phyloP scores from a whole-genome alignment of 2,113 vertebrate genomes.

The Diadophis punctatus region DNA sequence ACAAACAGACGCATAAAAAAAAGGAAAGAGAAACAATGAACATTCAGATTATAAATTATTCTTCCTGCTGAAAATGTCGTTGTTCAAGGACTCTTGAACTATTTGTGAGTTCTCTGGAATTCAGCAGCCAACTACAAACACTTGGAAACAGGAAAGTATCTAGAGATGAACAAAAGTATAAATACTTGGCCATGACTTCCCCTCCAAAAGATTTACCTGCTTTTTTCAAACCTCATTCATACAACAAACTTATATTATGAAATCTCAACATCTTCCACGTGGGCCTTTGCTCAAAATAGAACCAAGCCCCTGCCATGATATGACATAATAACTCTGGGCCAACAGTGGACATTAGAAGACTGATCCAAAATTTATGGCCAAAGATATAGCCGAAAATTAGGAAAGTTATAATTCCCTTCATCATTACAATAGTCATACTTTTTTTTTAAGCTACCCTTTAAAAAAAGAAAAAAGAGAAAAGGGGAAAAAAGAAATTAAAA shows the following conservation, averaged over 20 bases:
- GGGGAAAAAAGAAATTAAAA: not conserved
- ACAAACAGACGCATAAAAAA: conserved; percentile 30
- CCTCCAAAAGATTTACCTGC: not conserved
- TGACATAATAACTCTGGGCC: not conserved
- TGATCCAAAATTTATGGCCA: not conserved
- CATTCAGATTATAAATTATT: conserved; percentile 25
- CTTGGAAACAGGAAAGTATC: not conserved
- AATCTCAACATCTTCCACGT: not conserved
- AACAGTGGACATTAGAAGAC: not conserved
- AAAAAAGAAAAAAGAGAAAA: not conserved
- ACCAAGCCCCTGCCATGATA: not conserved
- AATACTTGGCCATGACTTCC: not conserved
- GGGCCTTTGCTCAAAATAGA: not conserved
- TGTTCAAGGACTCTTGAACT: not conserved
- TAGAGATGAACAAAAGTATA: not conserved
- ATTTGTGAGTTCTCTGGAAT: conserved; percentile 30
- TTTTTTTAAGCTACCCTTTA: not conserved
- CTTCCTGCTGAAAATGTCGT: not conserved
- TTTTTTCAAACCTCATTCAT: not conserved
- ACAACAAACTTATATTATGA: not conserved
- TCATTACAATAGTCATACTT: not conserved
- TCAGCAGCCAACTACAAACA: conserved; percentile 25
- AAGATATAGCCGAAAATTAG: not conserved
- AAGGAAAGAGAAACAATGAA: conserved; percentile 35
- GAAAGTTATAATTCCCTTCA: not conserved